Conservation (phyloP, 2,113 vertebrate genomes). For the Pseudopodoces humilis region DNA sequence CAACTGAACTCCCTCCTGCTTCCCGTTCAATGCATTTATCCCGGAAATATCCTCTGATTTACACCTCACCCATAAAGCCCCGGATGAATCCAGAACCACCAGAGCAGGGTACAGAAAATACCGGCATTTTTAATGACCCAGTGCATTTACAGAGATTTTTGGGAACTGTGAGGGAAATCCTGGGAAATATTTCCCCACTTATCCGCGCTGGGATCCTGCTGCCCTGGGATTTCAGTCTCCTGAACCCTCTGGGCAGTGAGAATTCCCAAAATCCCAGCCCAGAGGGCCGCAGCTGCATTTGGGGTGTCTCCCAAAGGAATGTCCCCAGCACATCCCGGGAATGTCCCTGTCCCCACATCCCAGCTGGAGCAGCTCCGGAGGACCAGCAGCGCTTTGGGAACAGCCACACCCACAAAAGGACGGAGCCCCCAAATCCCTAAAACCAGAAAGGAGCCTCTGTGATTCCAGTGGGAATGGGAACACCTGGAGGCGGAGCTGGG, state of each 20-base stretch:
- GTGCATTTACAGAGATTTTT: not conserved
- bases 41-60: not conserved
- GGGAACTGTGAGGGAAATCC: not conserved
- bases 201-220: not conserved
- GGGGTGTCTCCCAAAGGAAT: not conserved
- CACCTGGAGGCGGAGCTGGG: not conserved
- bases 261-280: not conserved
- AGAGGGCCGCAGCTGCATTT: accelerated
- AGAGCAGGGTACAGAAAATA: slow-evolving; percentile 27
- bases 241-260: not conserved
- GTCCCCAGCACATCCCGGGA: accelerated
- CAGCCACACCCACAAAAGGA: not conserved
- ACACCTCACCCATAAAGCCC: not conserved
- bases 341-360: not conserved
- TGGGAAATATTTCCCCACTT: not conserved
- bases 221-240: not conserved
- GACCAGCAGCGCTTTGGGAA: not conserved
- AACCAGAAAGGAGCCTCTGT: not conserved
- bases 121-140: not conserved
- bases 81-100: not conserved
- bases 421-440: not conserved
- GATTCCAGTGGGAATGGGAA: not conserved
- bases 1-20: not conserved
- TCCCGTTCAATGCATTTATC: not conserved
- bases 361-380: not conserved